Evolutionary conservation across 2,888 invertebrate genomes (phyloP).

Genomic region (Adineta ricciae): DNA sequence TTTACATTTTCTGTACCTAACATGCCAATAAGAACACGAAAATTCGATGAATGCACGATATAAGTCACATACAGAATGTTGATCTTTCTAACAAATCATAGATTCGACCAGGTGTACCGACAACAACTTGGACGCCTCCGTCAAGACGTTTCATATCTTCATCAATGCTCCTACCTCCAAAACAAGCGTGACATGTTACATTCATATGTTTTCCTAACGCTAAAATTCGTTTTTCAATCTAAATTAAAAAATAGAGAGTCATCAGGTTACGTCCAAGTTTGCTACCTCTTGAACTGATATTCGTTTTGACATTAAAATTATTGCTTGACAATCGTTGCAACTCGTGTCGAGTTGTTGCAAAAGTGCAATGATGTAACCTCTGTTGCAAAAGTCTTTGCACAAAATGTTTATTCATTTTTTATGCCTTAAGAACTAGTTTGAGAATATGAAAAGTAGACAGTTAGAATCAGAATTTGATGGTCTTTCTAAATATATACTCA

Average conservation of each 20-base stretch:
- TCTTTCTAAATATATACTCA: no score
- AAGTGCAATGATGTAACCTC: neutral
- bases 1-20: constrained; percentile 35
- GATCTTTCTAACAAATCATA: constrained; percentile 91
- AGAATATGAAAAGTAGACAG: no score
- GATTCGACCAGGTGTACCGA: constrained; percentile 94
- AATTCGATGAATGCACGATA: neutral
- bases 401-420: no score
- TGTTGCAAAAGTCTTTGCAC: no score
- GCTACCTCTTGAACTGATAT: neutral
- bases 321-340: no score
- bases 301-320: neutral
- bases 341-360: neutral
- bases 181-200: constrained; percentile 94
- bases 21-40: constrained; percentile 48
- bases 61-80: constrained; percentile 60
- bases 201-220: constrained; percentile 96
- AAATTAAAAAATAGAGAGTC: constrained; percentile 37
- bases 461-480: no score
- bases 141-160: constrained; percentile 91
- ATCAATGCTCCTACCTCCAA: constrained; percentile 94
- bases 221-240: constrained; percentile 75
- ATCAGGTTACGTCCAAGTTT: no score
- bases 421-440: no score
- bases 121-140: constrained; percentile 83